Base-by-base conservation (phyloP, 2,113 vertebrate species). In the Monopterus albus region DNA sequence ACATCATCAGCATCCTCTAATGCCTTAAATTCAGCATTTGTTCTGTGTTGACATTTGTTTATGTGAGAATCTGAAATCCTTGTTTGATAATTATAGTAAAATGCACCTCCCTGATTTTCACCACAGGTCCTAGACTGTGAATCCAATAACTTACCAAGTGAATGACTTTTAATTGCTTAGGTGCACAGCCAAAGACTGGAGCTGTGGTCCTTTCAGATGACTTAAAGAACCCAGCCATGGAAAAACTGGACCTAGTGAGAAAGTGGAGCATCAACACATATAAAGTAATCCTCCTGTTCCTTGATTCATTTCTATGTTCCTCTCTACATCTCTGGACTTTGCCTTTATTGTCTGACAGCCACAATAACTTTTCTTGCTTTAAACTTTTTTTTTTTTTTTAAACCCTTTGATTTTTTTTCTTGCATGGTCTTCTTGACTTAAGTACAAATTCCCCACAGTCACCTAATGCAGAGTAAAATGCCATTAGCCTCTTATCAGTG, bases 201-300 rank as follows among this genome's bases (percentile, higher is more conserved):
- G 94, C 96, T 0, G 87, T 99, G 92, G 94, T 99, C 66, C 89
- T 98, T 50, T 93, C 96, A 31, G 98, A 99, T 62, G 98, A 99
- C 87, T 79, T 96, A 33, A 98, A 96, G 91, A 98, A 92, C 87
- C 96, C 97, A 26, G 96, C 97, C n/a, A 95, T 99, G 92, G 98
- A 98, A 85, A 99, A 98, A 88, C 87, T 99, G 84, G 97, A 99
- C 67, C 88, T 98, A 50, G 96, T 99, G 85, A 95, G 96, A 81
- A 98, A 95, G 87, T 99, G 98, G 98, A 98, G 98, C 92, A 93
- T 99, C 84, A 99, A 96, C 87, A 98, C 96, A 4, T 99, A 99
- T 52, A 99, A 99, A 95, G 98, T 99, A 93, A 92, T 63, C 28
- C 31, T 60, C 42, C 29, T 28, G 69, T 15, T 57, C 45, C 40